Base-by-base conservation (phyloP, 2,113 vertebrate genomes). In the Psilopsiagon aymara region DNA sequence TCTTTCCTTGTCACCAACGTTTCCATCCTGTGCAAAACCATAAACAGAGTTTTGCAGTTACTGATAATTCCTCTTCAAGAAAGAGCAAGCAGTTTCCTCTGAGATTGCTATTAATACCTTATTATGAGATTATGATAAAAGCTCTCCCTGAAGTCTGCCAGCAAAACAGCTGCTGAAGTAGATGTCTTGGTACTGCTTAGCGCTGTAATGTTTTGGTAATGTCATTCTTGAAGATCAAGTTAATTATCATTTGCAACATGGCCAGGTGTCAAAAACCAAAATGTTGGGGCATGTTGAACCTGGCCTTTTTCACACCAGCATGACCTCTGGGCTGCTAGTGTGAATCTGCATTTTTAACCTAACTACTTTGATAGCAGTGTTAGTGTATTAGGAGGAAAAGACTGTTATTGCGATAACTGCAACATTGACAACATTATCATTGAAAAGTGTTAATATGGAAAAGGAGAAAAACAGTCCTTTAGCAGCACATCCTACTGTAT, bases 51-150 rank as follows among this genome's bases (percentile, higher is more conserved):
- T 95, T 62, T 82, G 67, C 47, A 73, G 67, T 82, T 94, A 55
- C 28, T 77, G 46, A 29, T 92, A 81, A 92, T 94, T 79, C 53
- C 10, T 86, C 33, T 41, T 55, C 1, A 3, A 82, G 70, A 84
- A 88, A 83, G 27, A 78, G 25, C 39, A 94, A 37, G 37, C 44
- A 41, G 47, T 78, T 96, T 91, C 85, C 57, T 90, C 60, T 63
- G 47, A 88, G 90, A 41, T 64, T 85, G 25, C 27, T 47, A 62
- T 91, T 94, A 94, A 86, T 91, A 84, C 46, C 75, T 95, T 73
- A 82, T 95, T 86, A 92, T 88, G 46, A 92, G 76, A 92, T 92
- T 81, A 63, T 46, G 60, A 66, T 79, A 84, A 67, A 85, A 86
- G 66, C 17, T 90, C 29, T 92, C 59, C 35, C 84, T 86, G 57